Evolutionary conservation across 2,888 invertebrate species (phyloP).

Genomic region (Tipula vernalis): DNA sequence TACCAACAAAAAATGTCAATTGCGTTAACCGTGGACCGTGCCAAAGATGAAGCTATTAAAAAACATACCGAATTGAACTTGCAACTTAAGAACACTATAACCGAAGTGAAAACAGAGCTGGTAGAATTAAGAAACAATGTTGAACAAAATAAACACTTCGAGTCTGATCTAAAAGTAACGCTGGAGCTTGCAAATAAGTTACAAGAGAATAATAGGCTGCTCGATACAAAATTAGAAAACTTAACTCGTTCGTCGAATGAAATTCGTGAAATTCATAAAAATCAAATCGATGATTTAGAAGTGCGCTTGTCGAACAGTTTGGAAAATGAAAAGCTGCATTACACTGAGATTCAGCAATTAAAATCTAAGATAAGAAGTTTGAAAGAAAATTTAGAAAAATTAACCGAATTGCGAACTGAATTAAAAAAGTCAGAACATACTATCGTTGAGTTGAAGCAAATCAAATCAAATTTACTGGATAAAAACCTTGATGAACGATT

Average conservation of each 20-base stretch:
- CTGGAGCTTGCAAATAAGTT: conserved; percentile 53
- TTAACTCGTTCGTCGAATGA: conserved; percentile 29
- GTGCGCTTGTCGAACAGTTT: conserved; percentile 26
- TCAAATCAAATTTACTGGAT: conserved; percentile 40
- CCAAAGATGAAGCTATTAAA: conserved; percentile 56
- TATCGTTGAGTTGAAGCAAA: conserved; percentile 29
- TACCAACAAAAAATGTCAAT: conserved; percentile 69
- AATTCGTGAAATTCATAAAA: conserved; percentile 32
- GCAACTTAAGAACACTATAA: not conserved
- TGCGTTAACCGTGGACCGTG: conserved; percentile 61
- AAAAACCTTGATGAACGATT: conserved; percentile 40
- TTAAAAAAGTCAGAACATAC: conserved; percentile 23
- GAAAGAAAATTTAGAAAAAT: conserved; percentile 37
- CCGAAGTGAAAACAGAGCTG: not conserved
- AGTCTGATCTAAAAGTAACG: conserved; percentile 60
- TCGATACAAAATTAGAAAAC: conserved; percentile 40
- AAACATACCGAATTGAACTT: conserved; percentile 53
- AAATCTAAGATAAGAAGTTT: conserved; percentile 12
- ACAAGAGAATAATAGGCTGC: conserved; percentile 47
- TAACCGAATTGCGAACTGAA: conserved; percentile 47
- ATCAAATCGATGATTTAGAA: conserved; percentile 35
- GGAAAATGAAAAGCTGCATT: conserved; percentile 30
- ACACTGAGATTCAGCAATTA: conserved; percentile 23
- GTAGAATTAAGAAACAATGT: conserved; percentile 18
- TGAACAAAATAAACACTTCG: conserved; percentile 46